Evolutionary conservation across 2,797 vertebrate genomes (phyloP), one percentile per base, ranked within the genome.

Genomic region (Phaenicophaeus curvirostris): DNA sequence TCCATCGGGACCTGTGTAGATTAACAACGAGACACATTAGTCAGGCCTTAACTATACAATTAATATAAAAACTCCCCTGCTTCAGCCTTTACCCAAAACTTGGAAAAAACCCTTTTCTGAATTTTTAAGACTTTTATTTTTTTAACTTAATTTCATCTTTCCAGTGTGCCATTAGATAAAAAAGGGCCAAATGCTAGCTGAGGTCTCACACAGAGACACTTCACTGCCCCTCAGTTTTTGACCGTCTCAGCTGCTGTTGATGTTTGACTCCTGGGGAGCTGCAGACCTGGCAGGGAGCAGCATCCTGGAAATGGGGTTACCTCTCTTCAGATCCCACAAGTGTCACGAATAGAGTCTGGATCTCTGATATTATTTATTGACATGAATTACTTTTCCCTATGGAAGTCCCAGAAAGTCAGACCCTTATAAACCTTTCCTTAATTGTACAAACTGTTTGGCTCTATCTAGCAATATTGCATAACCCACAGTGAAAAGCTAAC

Each of bases 1-100:
- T 93, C 99, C 99, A 0, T 99, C 89, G 13, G 98, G 96, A 77
- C 99, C 99, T 99, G 94, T 50, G 54, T 65, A 85, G 72, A 85
- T 88, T 33, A 90, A 80, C 9, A 90, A n/a, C n/a, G 39, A 39
- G 15, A 76, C 18, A 55, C 4, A 25, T 71, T 78, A 87, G 62
- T 89, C 42, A 93, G 62, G 58, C 27, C 10, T 90, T 61, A 76
- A n/a, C 35, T n/a, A 6, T 48, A 61, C 15, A 76, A 30, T 63
- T 82, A 87, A 48, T 59, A 24, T 23, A 66, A 33, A 78, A 89
- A 18, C 10, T 58, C 11, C 15, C 19, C n/a, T 16, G 4, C 65
- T 73, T 74, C 62, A 90, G 30, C 17, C 48, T 73, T 85, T 30
- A 44, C 20, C 25, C 65, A 73, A 41, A 79, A 80, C 35, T 61